Evolutionary conservation across 2,113 vertebrate genomes (phyloP).

Genomic region (Emydocephalus ijimae): DNA sequence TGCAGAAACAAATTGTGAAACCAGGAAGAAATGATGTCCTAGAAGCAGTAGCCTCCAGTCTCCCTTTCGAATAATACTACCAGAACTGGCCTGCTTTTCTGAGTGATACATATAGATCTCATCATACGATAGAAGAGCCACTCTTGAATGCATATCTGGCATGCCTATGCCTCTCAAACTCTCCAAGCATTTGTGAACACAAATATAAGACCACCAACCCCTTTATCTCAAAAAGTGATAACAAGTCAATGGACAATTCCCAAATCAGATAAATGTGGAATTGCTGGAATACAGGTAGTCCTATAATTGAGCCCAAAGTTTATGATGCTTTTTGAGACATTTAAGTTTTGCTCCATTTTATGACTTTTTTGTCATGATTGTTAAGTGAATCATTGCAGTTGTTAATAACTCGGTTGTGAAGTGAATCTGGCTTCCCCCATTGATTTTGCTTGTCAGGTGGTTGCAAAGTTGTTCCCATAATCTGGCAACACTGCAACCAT

Average conservation of each 20-base stretch:
- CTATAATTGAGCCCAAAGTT: background rate
- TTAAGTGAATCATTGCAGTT: too few species aligned
- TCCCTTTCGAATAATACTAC: background rate
- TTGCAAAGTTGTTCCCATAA: too few species aligned
- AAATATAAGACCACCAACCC: conserved; percentile 46
- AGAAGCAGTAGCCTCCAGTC: background rate
- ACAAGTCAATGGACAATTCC: conserved; percentile 41
- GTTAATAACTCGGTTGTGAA: too few species aligned
- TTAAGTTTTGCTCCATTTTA: too few species aligned
- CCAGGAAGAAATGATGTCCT: background rate
- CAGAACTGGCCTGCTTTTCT: background rate
- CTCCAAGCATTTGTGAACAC: conserved; percentile 24
- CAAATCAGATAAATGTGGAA: background rate
- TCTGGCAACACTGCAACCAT: too few species aligned
- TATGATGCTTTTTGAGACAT: too few species aligned
- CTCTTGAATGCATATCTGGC: conserved; percentile 42
- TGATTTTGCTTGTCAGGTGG: too few species aligned
- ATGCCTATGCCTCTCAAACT: conserved; percentile 41
- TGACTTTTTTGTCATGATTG: too few species aligned
- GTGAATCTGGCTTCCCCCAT: too few species aligned
- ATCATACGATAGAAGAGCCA: conserved; percentile 32
- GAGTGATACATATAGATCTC: background rate
- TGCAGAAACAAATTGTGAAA: background rate
- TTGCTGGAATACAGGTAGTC: background rate
- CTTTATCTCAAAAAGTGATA: background rate